Percentiles rank a stretch among this genome's conserved stretches.
These are phyloP conservation scores for Ceramica pisi DNA, from an alignment of 2,888 invertebrate genomes.

Conservation along the genomic window DNA sequence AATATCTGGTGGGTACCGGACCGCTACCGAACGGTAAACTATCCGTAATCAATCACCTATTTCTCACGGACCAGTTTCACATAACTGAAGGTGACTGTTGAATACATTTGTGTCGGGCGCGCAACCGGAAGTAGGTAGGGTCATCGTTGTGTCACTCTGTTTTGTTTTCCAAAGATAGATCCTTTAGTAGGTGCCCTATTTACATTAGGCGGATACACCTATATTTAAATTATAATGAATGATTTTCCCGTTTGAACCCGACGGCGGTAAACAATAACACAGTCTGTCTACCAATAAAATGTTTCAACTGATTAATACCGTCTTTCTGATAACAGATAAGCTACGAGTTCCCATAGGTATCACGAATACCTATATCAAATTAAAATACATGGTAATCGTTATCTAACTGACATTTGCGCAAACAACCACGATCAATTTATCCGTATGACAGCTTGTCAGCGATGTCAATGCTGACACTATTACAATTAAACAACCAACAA, in stretches of 20 bases:
- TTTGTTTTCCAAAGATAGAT: constrained; percentile 81
- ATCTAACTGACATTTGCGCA: constrained; percentile 88
- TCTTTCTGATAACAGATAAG: constrained; percentile 74
- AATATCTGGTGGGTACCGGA: constrained; percentile 63
- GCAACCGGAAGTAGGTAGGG: constrained; percentile 86
- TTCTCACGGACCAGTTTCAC: constrained; percentile 86
- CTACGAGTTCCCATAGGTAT: constrained; percentile 78
- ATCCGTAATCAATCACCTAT: constrained; percentile 76
- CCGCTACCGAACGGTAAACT: constrained; percentile 66
- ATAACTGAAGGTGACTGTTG: constrained; percentile 83
- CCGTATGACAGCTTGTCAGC: constrained; percentile 87
- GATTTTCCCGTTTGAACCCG: constrained; percentile 61
- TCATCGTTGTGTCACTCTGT: constrained; percentile 79
- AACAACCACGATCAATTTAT: constrained; percentile 90
- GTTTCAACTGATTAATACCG: constrained; percentile 63
- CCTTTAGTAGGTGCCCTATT: constrained; percentile 68
- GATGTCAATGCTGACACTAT: constrained; percentile 87
- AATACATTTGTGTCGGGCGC: constrained; percentile 82
- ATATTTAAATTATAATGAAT: constrained; percentile 50
- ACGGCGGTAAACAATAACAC: constrained; percentile 61
- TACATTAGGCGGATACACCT: constrained; percentile 50
- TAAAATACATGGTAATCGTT: constrained; percentile 87
- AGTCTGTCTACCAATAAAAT: constrained; percentile 59
- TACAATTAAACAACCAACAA: constrained; percentile 89
- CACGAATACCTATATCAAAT: constrained; percentile 77